phyloP scores from a whole-genome alignment of 2,797 vertebrate genomes.

The Leucoraja ocellata region DNA sequence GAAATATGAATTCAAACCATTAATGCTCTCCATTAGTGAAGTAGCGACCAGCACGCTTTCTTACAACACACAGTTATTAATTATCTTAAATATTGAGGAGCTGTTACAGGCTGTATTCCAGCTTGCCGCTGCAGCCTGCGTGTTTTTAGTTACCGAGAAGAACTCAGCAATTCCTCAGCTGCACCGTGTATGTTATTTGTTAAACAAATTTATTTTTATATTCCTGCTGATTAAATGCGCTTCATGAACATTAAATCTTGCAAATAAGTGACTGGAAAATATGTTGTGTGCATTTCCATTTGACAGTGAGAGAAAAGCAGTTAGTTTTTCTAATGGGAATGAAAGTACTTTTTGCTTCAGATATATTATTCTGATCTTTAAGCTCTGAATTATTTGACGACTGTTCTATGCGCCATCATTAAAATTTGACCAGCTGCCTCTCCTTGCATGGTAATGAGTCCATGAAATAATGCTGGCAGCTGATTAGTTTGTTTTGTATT shows the following conservation, averaged over 20 bases:
- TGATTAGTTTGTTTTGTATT: not conserved
- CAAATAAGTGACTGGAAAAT: not conserved
- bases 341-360: not conserved
- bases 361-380: not conserved
- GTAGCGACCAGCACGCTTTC: not conserved
- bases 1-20: conserved; percentile 8
- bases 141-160: not conserved
- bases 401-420: not conserved
- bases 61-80: not conserved
- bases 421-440: not conserved
- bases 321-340: not conserved
- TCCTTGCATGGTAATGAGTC: not conserved
- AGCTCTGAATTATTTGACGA: not conserved
- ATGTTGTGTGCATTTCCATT: not conserved
- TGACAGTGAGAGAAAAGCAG: not conserved
- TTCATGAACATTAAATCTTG: not conserved
- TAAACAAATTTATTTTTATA: not conserved
- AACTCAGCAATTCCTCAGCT: not conserved
- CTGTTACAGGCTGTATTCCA: not conserved
- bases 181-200: not conserved
- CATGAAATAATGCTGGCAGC: not conserved
- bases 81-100: not conserved
- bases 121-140: not conserved
- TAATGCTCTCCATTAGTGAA: not conserved
- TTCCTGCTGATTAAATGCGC: not conserved